A percentile compares a stretch with the other conserved stretches of the same genome.
phyloP scores from a whole-genome alignment of 2,888 invertebrate species.

The Pachycephus smyrnensis region DNA sequence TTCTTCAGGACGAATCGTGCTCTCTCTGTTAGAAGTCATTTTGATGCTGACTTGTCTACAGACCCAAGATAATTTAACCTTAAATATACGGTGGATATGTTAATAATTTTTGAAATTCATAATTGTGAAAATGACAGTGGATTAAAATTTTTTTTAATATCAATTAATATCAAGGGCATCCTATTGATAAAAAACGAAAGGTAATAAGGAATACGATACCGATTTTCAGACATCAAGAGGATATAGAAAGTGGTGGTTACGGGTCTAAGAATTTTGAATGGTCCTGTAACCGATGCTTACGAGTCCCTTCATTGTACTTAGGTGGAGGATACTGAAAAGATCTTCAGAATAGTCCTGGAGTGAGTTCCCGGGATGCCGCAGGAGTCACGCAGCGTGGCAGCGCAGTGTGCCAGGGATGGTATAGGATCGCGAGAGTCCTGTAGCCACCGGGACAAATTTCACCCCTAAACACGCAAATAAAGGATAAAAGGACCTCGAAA shows the following conservation, averaged over 20 bases:
- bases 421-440: not conserved
- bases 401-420: not conserved
- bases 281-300: not conserved
- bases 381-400: not conserved
- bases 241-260: not conserved
- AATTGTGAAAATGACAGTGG: not conserved
- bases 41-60: not conserved
- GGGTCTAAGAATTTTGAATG: not conserved
- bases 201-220: not conserved
- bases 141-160: not conserved
- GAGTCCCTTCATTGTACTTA: not conserved
- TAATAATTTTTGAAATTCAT: not conserved
- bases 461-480: slow-evolving; percentile 63
- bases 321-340: not conserved
- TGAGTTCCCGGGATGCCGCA: not conserved
- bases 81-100: not conserved
- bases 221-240: not conserved
- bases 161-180: not conserved
- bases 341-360: not conserved
- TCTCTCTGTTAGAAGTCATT: not conserved
- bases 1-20: not conserved
- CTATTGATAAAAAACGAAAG: not conserved
- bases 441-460: slow-evolving; percentile 52
- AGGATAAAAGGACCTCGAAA: slow-evolving; percentile 60
- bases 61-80: not conserved